Evolutionary conservation across 2,113 vertebrate genomes (phyloP).

Genomic region (Pituophis catenifer): DNA sequence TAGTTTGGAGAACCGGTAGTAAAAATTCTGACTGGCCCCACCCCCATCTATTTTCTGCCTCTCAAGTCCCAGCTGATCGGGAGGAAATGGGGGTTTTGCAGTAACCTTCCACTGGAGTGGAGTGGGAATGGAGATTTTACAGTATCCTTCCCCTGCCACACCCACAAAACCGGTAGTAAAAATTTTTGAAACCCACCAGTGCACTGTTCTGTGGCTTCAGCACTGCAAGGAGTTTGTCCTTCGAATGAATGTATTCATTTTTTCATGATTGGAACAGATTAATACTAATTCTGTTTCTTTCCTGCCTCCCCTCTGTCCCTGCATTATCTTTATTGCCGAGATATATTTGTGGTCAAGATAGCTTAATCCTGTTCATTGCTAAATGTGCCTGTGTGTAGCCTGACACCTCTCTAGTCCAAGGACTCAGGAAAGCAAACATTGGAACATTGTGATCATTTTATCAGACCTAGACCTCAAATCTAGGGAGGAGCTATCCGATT

Average conservation of each 20-base stretch:
- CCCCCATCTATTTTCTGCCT: no score
- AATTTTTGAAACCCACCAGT: no score
- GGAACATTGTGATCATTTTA: conserved; percentile 15
- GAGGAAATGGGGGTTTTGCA: no score
- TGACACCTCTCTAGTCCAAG: conserved; percentile 46
- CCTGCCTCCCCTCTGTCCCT: neutral
- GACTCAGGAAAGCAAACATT: conserved; percentile 36
- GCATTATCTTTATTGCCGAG: conserved; percentile 12
- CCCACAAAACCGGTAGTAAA: no score
- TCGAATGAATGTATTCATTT: neutral
- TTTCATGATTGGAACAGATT: neutral
- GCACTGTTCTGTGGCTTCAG: neutral
- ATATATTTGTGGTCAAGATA: conserved; percentile 45
- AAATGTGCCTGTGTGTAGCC: conserved; percentile 53
- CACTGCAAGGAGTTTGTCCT: neutral
- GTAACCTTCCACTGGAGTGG: no score
- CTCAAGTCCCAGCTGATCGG: no score
- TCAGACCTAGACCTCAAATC: neutral
- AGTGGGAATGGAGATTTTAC: no score
- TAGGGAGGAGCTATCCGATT: conserved; percentile 55
- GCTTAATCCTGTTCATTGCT: conserved; percentile 50
- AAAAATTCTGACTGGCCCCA: no score
- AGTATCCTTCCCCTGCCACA: no score
- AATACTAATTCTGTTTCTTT: neutral
- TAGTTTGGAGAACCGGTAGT: no score